Conservation (phyloP, 2,113 vertebrate species). For the Macheiramphus alcinus region DNA sequence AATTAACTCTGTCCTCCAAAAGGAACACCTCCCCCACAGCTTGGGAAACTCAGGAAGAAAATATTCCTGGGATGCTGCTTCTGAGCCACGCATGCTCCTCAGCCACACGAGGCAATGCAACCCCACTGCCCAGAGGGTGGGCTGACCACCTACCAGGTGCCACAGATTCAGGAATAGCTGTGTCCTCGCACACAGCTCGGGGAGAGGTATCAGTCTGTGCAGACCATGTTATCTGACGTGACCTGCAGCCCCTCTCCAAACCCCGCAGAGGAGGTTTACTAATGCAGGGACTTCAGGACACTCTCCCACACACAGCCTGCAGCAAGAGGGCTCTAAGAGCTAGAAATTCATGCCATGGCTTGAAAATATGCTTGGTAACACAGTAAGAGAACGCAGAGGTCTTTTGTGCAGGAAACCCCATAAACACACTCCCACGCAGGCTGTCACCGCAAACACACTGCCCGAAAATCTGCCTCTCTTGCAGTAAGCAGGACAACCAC, state of each 20-base stretch:
- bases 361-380: accelerated
- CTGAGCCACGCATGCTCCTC: background rate
- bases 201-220: accelerated
- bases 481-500: background rate
- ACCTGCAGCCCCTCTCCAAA: background rate
- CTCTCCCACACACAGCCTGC: background rate
- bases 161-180: accelerated
- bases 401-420: background rate
- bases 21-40: background rate
- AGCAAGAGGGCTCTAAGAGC: background rate
- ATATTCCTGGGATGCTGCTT: background rate
- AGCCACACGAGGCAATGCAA: background rate
- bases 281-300: background rate
- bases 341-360: background rate
- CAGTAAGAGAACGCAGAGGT: background rate
- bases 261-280: background rate
- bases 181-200: accelerated
- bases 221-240: accelerated
- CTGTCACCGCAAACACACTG: background rate
- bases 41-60: background rate
- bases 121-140: background rate
- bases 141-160: background rate
- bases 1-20: background rate
- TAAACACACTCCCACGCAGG: background rate
- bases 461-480: background rate